A percentile compares a stretch with the other conserved stretches of the same genome.
Conservation (phyloP, 2,113 vertebrate species). For the Abramis brama region DNA sequence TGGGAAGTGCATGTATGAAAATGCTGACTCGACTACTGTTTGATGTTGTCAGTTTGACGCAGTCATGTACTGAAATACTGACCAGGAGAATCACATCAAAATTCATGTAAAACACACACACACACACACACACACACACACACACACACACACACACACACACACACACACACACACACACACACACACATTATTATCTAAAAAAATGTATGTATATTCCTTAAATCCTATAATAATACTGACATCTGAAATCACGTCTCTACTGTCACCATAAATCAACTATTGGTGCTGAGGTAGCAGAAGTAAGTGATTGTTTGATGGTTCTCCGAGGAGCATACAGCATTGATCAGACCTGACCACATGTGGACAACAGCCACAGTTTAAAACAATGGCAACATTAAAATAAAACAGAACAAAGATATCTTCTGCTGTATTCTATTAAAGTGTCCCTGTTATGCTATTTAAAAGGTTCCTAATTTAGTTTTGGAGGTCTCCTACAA, state of each 20-base stretch:
- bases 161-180: neutral
- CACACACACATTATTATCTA: neutral
- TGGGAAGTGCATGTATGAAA: slow-evolving; percentile 1
- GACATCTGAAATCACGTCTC: neutral
- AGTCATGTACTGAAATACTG: neutral
- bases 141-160: neutral
- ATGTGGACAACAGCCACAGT: neutral
- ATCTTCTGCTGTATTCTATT: neutral
- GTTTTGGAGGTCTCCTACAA: too few relatives aligned
- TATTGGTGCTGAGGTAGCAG: neutral
- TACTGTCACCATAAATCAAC: neutral
- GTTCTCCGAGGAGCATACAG: neutral
- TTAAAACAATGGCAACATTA: neutral
- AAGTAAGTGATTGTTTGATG: slow-evolving; percentile 4
- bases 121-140: neutral
- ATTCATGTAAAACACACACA: neutral
- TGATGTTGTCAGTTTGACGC: neutral
- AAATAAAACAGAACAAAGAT: neutral
- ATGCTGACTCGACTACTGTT: slow-evolving; percentile 16
- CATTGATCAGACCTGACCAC: slow-evolving; percentile 26
- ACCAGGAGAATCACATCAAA: neutral
- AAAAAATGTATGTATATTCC: neutral
- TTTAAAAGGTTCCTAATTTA: too few relatives aligned
- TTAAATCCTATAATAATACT: neutral
- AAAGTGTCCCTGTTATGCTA: too few relatives aligned